Percentiles rank a stretch among this genome's conserved stretches.
phyloP scores from a whole-genome alignment of 2,888 invertebrate genomes.

The Aelia acuminata region DNA sequence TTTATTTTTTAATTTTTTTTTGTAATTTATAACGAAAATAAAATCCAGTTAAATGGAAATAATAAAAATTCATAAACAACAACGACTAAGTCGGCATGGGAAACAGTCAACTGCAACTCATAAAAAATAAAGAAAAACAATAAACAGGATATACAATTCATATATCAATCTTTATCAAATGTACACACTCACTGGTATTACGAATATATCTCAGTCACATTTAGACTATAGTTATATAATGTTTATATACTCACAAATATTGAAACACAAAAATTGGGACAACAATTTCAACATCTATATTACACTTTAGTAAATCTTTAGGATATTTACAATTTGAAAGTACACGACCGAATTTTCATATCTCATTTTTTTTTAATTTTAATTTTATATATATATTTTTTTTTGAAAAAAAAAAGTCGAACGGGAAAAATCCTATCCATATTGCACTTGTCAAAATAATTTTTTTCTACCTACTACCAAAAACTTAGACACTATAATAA shows the following conservation, averaged over 20 bases:
- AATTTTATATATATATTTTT: slow-evolving; percentile 33
- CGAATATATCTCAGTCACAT: slow-evolving; percentile 65
- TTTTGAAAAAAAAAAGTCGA: slow-evolving; percentile 49
- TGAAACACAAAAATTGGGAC: slow-evolving; percentile 65
- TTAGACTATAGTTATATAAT: slow-evolving; percentile 62
- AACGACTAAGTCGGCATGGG: slow-evolving; percentile 59
- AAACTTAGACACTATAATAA: slow-evolving; percentile 64
- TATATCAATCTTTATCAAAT: slow-evolving; percentile 66
- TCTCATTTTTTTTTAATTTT: not conserved
- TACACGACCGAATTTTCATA: slow-evolving; percentile 55
- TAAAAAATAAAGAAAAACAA: slow-evolving; percentile 54
- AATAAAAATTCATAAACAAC: slow-evolving; percentile 59
- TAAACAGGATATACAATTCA: slow-evolving; percentile 54
- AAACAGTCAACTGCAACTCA: slow-evolving; percentile 55
- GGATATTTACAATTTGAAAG: slow-evolving; percentile 63
- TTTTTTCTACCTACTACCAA: slow-evolving; percentile 57
- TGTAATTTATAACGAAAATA: slow-evolving; percentile 58
- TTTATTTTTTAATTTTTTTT: slow-evolving; percentile 46
- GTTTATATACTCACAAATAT: slow-evolving; percentile 64
- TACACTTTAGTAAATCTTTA: slow-evolving; percentile 65
- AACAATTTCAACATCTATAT: slow-evolving; percentile 66
- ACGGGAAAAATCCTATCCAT: slow-evolving; percentile 52
- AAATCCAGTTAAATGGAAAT: slow-evolving; percentile 52
- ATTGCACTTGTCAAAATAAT: slow-evolving; percentile 64
- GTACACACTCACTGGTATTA: slow-evolving; percentile 64